Conservation (phyloP, 2,888 invertebrate genomes). For the Margaritifera margaritifera region DNA sequence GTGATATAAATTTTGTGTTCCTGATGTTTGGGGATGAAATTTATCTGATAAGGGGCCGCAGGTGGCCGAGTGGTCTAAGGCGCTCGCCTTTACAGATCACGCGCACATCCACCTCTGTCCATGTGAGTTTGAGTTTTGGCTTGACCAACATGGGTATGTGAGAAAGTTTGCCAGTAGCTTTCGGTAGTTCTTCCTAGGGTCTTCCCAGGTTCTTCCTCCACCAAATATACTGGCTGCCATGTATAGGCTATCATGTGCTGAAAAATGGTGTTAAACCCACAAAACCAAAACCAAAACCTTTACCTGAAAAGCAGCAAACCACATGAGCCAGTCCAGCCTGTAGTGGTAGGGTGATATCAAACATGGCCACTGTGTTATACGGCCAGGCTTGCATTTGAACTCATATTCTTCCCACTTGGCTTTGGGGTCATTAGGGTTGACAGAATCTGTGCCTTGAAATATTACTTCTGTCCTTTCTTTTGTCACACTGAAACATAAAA, state of each 20-base stretch:
- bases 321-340: conserved; percentile 74
- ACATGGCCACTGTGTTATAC: conserved; percentile 68
- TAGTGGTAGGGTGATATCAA: conserved; percentile 74
- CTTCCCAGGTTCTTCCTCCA: no score
- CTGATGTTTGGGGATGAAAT: background rate
- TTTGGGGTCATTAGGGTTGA: conserved; percentile 54
- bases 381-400: conserved; percentile 74
- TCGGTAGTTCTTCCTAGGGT: no score
- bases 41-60: background rate
- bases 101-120: no score
- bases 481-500: conserved; percentile 63
- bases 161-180: no score
- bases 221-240: no score
- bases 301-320: conserved; percentile 74
- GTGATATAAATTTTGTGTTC: background rate
- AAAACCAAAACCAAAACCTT: conserved; percentile 2
- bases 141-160: no score
- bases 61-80: no score
- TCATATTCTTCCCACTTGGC: conserved; percentile 73
- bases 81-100: no score
- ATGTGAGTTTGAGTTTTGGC: background rate
- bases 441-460: conserved; percentile 69
- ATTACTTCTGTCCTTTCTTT: conserved; percentile 73
- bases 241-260: no score
- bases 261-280: no score